Conservation (phyloP, 2,797 vertebrate genomes). For the Pachyuromys duprasi region DNA sequence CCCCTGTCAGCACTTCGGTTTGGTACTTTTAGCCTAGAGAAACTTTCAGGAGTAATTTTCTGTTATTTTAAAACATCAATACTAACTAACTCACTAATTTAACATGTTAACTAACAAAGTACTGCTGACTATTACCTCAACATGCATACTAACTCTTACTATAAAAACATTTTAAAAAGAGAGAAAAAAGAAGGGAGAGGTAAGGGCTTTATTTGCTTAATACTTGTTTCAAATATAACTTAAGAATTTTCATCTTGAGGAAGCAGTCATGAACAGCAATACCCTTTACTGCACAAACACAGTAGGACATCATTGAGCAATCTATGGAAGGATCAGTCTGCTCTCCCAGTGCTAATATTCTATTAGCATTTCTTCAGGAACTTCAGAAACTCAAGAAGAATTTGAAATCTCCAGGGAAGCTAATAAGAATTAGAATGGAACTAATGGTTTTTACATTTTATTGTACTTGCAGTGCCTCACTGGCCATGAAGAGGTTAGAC, state of each 20-base stretch:
- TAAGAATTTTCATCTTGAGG: constrained; percentile 16
- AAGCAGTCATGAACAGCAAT: constrained; percentile 13
- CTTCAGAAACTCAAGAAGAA: constrained; percentile 61
- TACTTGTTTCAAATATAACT: neutral
- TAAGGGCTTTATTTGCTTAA: neutral
- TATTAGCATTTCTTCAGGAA: constrained; percentile 57
- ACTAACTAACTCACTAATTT: neutral
- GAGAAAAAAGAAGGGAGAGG: neutral
- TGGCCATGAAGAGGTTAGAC: constrained; percentile 51
- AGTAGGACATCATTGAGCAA: constrained; percentile 28
- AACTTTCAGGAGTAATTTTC: neutral
- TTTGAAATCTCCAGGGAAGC: constrained; percentile 34
- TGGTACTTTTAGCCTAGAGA: constrained; percentile 1
- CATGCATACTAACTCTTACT: neutral
- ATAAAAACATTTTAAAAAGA: neutral
- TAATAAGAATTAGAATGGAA: constrained; percentile 62
- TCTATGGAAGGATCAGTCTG: neutral
- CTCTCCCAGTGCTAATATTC: constrained; percentile 51
- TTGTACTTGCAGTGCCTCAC: constrained; percentile 58
- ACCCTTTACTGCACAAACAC: constrained; percentile 17
- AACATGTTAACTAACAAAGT: neutral
- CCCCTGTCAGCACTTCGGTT: neutral
- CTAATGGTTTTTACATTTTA: constrained; percentile 64
- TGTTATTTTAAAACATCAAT: neutral
- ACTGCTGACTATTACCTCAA: neutral